Evolutionary conservation across 2,113 vertebrate genomes (phyloP), one percentile per base, ranked within the genome.

Genomic region (Phalacrocorax carbo): DNA sequence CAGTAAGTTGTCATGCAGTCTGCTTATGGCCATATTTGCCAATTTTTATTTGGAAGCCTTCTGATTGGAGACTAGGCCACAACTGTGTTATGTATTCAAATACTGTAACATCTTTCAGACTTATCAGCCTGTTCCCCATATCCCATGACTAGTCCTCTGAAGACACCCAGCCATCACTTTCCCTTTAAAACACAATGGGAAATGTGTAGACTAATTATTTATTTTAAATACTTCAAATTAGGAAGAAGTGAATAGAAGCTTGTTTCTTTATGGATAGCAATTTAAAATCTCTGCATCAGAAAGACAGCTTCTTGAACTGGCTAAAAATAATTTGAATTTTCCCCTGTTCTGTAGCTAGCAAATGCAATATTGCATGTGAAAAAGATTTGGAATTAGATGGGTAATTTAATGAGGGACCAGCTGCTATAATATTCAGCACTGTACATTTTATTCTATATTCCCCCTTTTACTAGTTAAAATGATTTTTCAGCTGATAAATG

Each of bases 311-410:
- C 79, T 72, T 25, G 87, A 84, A 48, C 34, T 79, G 89, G 58
- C 49, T 94, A 77, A 91, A 88, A 94, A 65, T 80, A 13, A 69
- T 80, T 76, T 94, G 29, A 79, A 68, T 92, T 87, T 64, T 64
- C 38, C 61, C 38, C 38, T 64, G 61, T 94, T 94, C 84, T 64
- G 57, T 88, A 86, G 73, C 88, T 93, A 93, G 73, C 79, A 88
- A 62, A 62, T 82, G 55, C 93, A 96, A 93, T 69, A 51, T 17
- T 91, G n/a, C 68, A 81, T 75, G 58, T 89, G 54, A 60, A 81
- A 70, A 60, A 68, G 44, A 55, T 62, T 80, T 82, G 40, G 29
- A 89, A 30, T 94, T 75, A 84, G 55, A 52, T 88, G 42, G 49
- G 62, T 38, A 87, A 78, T 72, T 68, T 84, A 58, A 83, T 88